phyloP scores from a whole-genome alignment of 2,888 invertebrate genomes.

The Schizaphis graminum region DNA sequence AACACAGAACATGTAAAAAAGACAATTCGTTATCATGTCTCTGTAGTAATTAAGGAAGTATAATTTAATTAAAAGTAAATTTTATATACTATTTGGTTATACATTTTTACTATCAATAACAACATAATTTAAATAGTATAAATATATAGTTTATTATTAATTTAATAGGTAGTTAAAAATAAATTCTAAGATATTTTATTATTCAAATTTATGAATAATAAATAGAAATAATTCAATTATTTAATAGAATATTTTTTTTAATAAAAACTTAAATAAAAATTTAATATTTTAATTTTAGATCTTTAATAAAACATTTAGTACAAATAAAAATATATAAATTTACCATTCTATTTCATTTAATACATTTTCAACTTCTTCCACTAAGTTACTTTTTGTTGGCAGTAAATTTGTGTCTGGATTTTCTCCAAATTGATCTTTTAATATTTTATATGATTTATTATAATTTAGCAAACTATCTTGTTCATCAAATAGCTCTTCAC shows the following conservation, averaged over 20 bases:
- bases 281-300: not conserved
- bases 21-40: not conserved
- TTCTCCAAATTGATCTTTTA: slow-evolving; percentile 52
- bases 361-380: slow-evolving; percentile 2
- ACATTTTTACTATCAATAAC: not conserved
- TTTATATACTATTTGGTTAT: not conserved
- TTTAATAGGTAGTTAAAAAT: not conserved
- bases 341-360: slow-evolving; percentile 19
- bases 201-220: not conserved
- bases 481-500: slow-evolving; percentile 52
- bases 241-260: not conserved
- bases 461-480: slow-evolving; percentile 14
- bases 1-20: too few species aligned
- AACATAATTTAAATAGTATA: not conserved
- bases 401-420: slow-evolving; percentile 5
- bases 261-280: not conserved
- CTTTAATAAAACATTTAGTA: not conserved
- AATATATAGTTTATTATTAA: not conserved
- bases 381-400: not conserved
- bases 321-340: not conserved
- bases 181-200: not conserved
- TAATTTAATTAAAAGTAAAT: not conserved
- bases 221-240: not conserved
- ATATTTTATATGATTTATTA: slow-evolving; percentile 37
- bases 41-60: not conserved